phyloP scores from a whole-genome alignment of 2,888 invertebrate genomes.

The Caenorhabditis uteleia region DNA sequence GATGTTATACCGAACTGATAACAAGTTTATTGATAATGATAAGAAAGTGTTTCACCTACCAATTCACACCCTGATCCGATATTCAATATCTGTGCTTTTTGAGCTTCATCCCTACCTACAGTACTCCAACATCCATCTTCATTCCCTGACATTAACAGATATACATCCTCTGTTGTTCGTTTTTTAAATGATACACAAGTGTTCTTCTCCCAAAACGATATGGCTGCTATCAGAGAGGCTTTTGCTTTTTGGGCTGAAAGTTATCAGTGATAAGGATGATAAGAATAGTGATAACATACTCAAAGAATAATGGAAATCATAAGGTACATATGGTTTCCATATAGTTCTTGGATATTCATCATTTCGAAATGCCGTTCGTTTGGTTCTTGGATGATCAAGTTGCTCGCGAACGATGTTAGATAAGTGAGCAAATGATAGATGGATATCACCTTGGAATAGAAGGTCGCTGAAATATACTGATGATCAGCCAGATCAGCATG shows the following conservation, averaged over 20 bases:
- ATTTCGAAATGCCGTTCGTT: conserved; percentile 32
- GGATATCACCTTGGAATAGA: conserved; percentile 43
- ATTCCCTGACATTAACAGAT: conserved; percentile 25
- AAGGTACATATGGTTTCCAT: conserved; percentile 36
- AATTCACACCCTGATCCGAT: conserved; percentile 45
- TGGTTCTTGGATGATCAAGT: conserved; percentile 20
- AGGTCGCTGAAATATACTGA: conserved; percentile 30
- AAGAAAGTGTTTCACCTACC: conserved; percentile 4
- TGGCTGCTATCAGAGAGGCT: conserved; percentile 22
- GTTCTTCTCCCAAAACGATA: conserved; percentile 36
- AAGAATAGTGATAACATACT: conserved; percentile 7
- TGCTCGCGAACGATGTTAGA: conserved; percentile 35
- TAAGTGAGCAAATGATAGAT: conserved; percentile 30
- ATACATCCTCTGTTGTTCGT: conserved; percentile 23
- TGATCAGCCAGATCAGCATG: neutral
- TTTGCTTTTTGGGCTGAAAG: conserved; percentile 24
- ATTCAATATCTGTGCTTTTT: conserved; percentile 38
- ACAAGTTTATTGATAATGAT: neutral
- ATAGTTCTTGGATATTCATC: conserved; percentile 31
- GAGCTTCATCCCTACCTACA: conserved; percentile 41
- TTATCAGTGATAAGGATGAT: neutral
- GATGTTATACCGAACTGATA: conserved; percentile 47
- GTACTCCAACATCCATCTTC: conserved; percentile 49
- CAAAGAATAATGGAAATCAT: conserved; percentile 20
- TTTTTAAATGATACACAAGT: conserved; percentile 33